Percentiles rank a stretch among this genome's conserved stretches.
Evolutionary conservation across 2,888 invertebrate genomes (phyloP).

Genomic region (Diarsia dahlii): DNA sequence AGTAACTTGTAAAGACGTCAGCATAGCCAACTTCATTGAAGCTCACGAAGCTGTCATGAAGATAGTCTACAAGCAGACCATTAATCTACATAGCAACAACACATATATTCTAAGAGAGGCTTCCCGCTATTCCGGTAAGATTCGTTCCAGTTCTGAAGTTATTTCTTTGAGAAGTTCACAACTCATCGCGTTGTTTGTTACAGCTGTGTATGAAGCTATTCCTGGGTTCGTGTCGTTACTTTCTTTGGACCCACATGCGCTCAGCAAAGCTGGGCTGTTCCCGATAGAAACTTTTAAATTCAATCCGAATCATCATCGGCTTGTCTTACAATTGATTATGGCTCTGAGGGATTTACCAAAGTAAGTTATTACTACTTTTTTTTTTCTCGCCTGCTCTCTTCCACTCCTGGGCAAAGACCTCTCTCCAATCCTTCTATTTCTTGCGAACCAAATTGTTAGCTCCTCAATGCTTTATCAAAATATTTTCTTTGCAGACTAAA

Average conservation of each 20-base stretch:
- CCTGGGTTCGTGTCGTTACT: constrained; percentile 88
- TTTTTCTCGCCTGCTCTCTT: too few species aligned
- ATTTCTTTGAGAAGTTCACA: constrained; percentile 43
- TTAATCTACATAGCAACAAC: constrained; percentile 87
- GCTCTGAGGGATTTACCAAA: constrained; percentile 90
- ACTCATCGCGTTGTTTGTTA: constrained; percentile 59
- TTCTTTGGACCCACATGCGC: constrained; percentile 88
- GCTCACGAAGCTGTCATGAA: constrained; percentile 89
- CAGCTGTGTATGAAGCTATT: constrained; percentile 90
- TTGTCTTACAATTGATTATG: constrained; percentile 88
- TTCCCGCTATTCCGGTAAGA: constrained; percentile 86
- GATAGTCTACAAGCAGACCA: constrained; percentile 85
- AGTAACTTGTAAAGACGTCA: constrained; percentile 88
- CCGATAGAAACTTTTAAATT: constrained; percentile 82
- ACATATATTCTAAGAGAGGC: constrained; percentile 87
- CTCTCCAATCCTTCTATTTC: too few species aligned
- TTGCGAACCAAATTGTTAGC: too few species aligned
- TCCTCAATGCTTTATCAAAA: constrained; percentile 9
- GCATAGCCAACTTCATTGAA: constrained; percentile 88
- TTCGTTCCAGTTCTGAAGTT: constrained; percentile 40
- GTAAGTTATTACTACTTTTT: constrained; percentile 73
- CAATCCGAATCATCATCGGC: constrained; percentile 85
- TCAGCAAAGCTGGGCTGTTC: constrained; percentile 87
- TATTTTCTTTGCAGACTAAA: constrained; percentile 83
- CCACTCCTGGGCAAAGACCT: too few species aligned